Evolutionary conservation across 2,113 vertebrate genomes (phyloP).

Genomic region (Pimephales promelas): DNA sequence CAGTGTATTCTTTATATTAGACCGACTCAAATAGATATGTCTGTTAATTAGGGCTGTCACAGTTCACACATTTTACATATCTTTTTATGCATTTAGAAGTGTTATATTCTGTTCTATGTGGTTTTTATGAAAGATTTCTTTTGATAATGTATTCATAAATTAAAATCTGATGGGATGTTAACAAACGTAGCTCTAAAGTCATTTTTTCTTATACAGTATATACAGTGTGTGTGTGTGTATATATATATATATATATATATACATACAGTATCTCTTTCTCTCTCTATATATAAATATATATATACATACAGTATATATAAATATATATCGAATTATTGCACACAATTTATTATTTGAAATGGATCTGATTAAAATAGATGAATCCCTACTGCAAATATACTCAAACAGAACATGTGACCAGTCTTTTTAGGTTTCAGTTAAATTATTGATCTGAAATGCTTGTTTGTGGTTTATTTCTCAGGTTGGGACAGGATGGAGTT

Average conservation of each 20-base stretch:
- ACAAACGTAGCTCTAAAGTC: too few relatives aligned
- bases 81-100: neutral
- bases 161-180: too few relatives aligned
- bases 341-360: neutral
- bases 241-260: too few relatives aligned
- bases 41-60: neutral
- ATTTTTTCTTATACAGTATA: too few relatives aligned
- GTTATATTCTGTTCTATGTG: neutral
- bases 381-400: neutral
- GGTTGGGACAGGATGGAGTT: slow-evolving; percentile 85
- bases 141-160: too few relatives aligned
- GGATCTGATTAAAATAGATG: neutral
- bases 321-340: neutral
- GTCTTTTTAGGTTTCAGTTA: neutral
- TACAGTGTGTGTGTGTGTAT: too few relatives aligned
- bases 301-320: too few relatives aligned
- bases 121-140: too few relatives aligned
- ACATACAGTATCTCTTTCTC: too few relatives aligned
- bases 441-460: neutral
- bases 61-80: neutral
- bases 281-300: too few relatives aligned
- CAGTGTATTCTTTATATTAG: neutral
- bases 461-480: slow-evolving; percentile 49
- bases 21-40: neutral
- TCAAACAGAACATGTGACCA: neutral